These are phyloP conservation scores for Callaeas wilsoni DNA, from an alignment of 2,113 vertebrate species.

Conservation along the genomic window DNA sequence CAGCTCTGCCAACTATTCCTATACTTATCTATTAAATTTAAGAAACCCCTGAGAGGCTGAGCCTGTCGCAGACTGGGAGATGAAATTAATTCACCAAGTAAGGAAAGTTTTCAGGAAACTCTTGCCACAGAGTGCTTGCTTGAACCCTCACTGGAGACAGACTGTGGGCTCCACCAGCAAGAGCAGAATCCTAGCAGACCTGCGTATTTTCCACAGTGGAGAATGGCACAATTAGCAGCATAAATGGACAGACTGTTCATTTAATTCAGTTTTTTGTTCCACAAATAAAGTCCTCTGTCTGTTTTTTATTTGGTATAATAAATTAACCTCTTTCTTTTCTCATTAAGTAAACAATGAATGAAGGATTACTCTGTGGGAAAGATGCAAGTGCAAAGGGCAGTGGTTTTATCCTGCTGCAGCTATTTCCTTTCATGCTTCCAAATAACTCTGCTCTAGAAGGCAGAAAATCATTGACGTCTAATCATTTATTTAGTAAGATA, in stretches of 20 bases:
- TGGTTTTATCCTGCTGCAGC: conserved; percentile 37
- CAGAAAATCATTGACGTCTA: conserved; percentile 65
- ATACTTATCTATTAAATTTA: neutral
- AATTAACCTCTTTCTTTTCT: conserved; percentile 64
- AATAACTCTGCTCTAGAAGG: conserved; percentile 31
- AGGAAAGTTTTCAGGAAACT: neutral
- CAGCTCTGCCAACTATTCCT: conserved; percentile 7
- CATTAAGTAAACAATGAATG: conserved; percentile 58
- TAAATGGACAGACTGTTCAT: conserved; percentile 5
- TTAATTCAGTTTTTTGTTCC: conserved; percentile 47
- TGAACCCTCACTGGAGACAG: neutral
- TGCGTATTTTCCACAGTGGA: neutral
- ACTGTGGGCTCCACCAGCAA: neutral
- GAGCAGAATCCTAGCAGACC: neutral
- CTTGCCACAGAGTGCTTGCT: neutral
- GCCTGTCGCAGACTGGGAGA: neutral
- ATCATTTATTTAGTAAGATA: conserved; percentile 61
- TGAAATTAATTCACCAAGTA: neutral
- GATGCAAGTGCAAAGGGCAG: conserved; percentile 42
- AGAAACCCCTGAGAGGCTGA: neutral
- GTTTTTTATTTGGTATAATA: conserved; percentile 50
- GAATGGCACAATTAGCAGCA: neutral
- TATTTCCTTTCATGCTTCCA: conserved; percentile 38
- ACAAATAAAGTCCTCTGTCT: conserved; percentile 51
- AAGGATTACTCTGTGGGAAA: conserved; percentile 37